Base-by-base conservation (phyloP, 35 echinoderm and acorn worm genomes). In the Heliocidaris erythrogramma region DNA sequence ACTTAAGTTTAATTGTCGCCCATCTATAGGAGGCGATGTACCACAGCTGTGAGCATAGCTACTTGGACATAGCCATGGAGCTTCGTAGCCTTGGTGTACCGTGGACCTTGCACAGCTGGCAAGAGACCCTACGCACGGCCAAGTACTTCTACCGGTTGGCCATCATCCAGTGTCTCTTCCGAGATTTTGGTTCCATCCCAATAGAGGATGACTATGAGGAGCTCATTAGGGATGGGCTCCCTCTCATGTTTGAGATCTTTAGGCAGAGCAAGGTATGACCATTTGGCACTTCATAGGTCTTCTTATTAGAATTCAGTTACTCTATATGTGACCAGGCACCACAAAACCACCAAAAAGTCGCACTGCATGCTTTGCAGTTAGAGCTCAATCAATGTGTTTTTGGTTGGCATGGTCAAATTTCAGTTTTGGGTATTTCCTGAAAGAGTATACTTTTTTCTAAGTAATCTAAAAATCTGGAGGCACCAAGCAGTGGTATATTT, bases 21-120 rank as follows among this genome's bases (percentile, higher is more conserved):
- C 17, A 78, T n/a, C 60, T 7, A n/a, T n/a, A 99, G 98, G 98
- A 99, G 90, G 98, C 98, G 47, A 99, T 99, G 98, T 99, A 99
- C 61, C 97, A 97, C 94, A 96, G 98, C 95, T 97, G 98, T 95
- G 97, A 99, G 89, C 98, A 99, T 95, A 94, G 94, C 12, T 97
- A 95, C 85, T 52, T 99, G 31, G 98, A 99, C 94, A 97, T 99
- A 90, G 90, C 97, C 17, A 99, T 99, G 98, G 97, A 99, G 96
- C 86, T 99, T 2, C 86, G 97, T 16, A 99, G 98, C 60, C 95
- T 99, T 0, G 97, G 96, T 48, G 97, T 99, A 5, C 93, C 97
- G 2, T 99, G 98, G 98, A 99, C 95, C 32, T 84, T 97, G 3
- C 95, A 95, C 35, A 93, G 95, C 53, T 99, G 97, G 98, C 95